Percentiles rank a stretch among this genome's conserved stretches.
Evolutionary conservation across 2,888 invertebrate species (phyloP).

Genomic region (Globia sparganii): DNA sequence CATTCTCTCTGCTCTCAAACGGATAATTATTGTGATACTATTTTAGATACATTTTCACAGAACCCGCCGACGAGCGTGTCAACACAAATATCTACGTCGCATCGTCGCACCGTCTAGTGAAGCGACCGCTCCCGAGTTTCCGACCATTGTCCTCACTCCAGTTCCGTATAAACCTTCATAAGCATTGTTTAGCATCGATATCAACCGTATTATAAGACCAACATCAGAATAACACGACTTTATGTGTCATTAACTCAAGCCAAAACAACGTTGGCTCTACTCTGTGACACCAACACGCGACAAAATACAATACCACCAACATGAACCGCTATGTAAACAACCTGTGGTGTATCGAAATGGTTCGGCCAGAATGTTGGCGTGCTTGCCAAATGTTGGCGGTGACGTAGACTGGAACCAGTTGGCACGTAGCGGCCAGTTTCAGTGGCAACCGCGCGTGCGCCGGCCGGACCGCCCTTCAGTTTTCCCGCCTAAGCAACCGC

Average conservation of each 20-base stretch:
- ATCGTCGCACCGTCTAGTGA: conserved; percentile 50
- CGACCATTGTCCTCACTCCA: conserved; percentile 66
- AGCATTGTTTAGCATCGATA: conserved; percentile 72
- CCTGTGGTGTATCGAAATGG: conserved; percentile 71
- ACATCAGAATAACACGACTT: conserved; percentile 79
- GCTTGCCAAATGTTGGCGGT: conserved; percentile 75
- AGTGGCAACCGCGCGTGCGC: conserved; percentile 84
- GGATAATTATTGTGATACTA: conserved; percentile 62
- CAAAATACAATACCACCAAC: conserved; percentile 72
- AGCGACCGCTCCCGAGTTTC: conserved; percentile 30
- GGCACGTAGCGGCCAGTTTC: conserved; percentile 80
- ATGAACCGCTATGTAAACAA: conserved; percentile 73
- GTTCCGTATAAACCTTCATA: conserved; percentile 64
- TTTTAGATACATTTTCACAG: conserved; percentile 62
- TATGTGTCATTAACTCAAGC: conserved; percentile 74
- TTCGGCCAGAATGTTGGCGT: conserved; percentile 70
- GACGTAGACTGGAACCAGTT: conserved; percentile 69
- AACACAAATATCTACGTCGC: conserved; percentile 63
- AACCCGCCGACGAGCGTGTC: conserved; percentile 66
- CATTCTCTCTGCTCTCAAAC: conserved; percentile 53
- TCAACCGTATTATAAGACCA: conserved; percentile 71
- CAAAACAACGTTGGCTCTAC: conserved; percentile 66
- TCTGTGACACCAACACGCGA: conserved; percentile 67
- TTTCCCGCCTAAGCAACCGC: conserved; percentile 81
- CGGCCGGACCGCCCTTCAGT: conserved; percentile 79